Evolutionary conservation across 2,797 vertebrate species (phyloP).

Genomic region (Acestrorhynchus altus): DNA sequence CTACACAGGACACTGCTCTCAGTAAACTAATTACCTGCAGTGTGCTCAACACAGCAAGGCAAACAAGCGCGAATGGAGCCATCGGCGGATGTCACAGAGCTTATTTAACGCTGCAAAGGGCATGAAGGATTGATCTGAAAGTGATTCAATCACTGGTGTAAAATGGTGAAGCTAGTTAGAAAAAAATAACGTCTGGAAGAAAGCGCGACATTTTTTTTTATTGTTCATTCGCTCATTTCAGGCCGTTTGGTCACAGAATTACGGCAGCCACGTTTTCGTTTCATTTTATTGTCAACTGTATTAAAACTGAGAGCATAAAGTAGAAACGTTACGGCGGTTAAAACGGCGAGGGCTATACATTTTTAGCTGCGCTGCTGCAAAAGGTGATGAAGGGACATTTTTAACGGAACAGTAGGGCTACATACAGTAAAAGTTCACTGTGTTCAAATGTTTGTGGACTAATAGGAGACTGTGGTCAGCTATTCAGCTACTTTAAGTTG

Average conservation of each 20-base stretch:
- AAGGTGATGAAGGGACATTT: constrained; percentile 6
- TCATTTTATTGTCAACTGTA: constrained; percentile 36
- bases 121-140: constrained; percentile 43
- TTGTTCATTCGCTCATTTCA: constrained; percentile 40
- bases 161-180: constrained; percentile 29
- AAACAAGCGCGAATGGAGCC: constrained; percentile 54
- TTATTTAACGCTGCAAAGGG: constrained; percentile 45
- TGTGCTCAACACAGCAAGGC: constrained; percentile 40
- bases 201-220: constrained; percentile 28
- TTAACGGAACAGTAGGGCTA: background rate
- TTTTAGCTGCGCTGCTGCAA: background rate
- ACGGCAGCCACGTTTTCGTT: constrained; percentile 18
- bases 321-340: background rate
- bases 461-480: too few relatives aligned
- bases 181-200: constrained; percentile 23
- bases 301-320: constrained; percentile 32
- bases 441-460: too few relatives aligned
- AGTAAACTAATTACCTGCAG: constrained; percentile 59
- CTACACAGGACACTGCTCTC: constrained; percentile 55
- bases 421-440: too few relatives aligned
- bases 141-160: constrained; percentile 34
- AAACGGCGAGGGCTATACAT: background rate
- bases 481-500: too few relatives aligned
- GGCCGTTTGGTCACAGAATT: constrained; percentile 34
- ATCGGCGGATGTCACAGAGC: constrained; percentile 46